Base-by-base conservation (phyloP, 1,140 invertebrate genomes). In the Tenebrio molitor region DNA sequence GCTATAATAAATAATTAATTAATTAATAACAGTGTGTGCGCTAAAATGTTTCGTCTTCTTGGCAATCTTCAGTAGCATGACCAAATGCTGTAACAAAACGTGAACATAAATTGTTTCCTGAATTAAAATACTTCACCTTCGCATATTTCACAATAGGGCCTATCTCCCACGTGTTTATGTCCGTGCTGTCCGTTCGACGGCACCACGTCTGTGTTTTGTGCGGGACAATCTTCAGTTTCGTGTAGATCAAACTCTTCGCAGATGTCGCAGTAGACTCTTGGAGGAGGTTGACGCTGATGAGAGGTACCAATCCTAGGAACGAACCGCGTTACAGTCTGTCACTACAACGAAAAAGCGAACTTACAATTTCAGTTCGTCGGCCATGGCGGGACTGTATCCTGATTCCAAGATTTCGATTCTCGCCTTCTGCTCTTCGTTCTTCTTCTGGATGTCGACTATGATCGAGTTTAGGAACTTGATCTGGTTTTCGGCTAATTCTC, bases 161-260 rank as follows among this genome's bases (percentile, higher is more conserved):
- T 85, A 2, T 90, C 50, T 3, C 2, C 2, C 1, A 12, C 21
- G 23, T 12, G 21, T 23, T 66, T 80, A 76, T 84, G 85, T 58
- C 79, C 82, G 70, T 82, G 79, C 19, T 80, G 75, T 10, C 83
- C 78, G 65, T 66, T 64, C 76, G 76, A 78, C 10, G 82, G 82
- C 2, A 87, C 84, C 36, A 84, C 82, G 63, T 90, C 89, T 67
- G 88, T 89, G 5, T 89, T 89, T 85, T 98, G 97, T 12, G 89
- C 86, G 12, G 96, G 96, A 85, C 97, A 99, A 83, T 99, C 97
- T 83, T 98, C 96, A 0, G 97, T 99, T 81, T 99, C 97, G 81
- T 99, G 97, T 66, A 91, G 85, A 86, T 99, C 97, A 87, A 99
- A 99, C 80, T 91, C 87, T 85, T 99, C 97, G 84, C 97, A 99